Evolutionary conservation across 1,140 invertebrate species (phyloP).

Genomic region (Drosophila mojavensis): DNA sequence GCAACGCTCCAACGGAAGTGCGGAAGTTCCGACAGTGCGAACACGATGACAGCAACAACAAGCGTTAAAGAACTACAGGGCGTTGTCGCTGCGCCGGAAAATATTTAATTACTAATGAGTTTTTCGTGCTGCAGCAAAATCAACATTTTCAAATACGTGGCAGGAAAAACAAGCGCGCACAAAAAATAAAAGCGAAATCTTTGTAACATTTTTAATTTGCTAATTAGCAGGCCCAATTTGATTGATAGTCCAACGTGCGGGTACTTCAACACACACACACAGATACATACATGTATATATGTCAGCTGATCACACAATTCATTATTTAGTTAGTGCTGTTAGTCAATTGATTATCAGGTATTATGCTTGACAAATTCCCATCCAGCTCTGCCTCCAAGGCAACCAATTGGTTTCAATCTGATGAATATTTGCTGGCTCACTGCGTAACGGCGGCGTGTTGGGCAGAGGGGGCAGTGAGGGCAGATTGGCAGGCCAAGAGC

Average conservation of each 20-base stretch:
- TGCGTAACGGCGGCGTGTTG: neutral
- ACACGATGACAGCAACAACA: constrained; percentile 59
- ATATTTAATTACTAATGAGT: constrained; percentile 82
- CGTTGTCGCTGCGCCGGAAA: constrained; percentile 72
- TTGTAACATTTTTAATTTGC: constrained; percentile 75
- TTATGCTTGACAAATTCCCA: constrained; percentile 60
- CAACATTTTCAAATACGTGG: constrained; percentile 66
- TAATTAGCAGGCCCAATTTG: constrained; percentile 71
- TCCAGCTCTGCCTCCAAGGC: constrained; percentile 10
- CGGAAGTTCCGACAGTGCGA: constrained; percentile 75
- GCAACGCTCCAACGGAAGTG: constrained; percentile 58
- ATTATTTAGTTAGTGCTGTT: constrained; percentile 67
- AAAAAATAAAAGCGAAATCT: constrained; percentile 27
- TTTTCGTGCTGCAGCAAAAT: constrained; percentile 66
- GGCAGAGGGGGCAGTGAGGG: neutral
- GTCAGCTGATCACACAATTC: constrained; percentile 52
- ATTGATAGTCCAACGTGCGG: constrained; percentile 56
- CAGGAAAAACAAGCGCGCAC: constrained; percentile 13
- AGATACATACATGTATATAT: neutral
- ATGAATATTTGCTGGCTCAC: constrained; percentile 39
- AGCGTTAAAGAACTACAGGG: constrained; percentile 69
- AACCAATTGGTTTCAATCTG: constrained; percentile 28
- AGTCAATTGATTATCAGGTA: constrained; percentile 77
- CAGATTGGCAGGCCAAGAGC: neutral
- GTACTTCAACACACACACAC: neutral